Conservation (phyloP, 30 jellyfish, hydroid and myxozoan genomes). For the Haliclystus octoradiatus region DNA sequence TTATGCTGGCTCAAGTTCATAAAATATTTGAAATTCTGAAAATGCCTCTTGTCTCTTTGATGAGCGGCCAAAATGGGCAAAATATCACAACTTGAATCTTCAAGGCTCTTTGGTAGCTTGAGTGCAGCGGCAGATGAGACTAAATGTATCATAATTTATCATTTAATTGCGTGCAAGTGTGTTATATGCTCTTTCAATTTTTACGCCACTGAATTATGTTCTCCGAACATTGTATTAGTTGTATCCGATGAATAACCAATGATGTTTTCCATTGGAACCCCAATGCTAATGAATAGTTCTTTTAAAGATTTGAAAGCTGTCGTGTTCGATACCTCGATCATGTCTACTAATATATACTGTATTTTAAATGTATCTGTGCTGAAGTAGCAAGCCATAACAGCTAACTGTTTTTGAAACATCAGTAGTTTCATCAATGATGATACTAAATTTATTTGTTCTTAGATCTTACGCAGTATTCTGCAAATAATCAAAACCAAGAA, state of each 20-base stretch:
- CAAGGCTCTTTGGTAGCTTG: conserved; percentile 13
- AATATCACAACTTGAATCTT: conserved; percentile 16
- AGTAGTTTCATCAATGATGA: conserved; percentile 17
- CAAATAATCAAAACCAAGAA: conserved; percentile 9
- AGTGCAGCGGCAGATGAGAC: conserved; percentile 20
- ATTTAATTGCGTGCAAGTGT: conserved; percentile 8
- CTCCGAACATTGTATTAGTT: conserved; percentile 21
- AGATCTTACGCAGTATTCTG: conserved; percentile 12
- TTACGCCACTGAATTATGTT: conserved; percentile 7
- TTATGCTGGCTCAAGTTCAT: conserved; percentile 21
- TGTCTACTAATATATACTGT: conserved; percentile 3
- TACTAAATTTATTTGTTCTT: conserved; percentile 5
- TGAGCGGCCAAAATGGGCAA: no score
- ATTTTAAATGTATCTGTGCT: conserved; percentile 13
- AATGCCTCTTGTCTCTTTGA: neutral
- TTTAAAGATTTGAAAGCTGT: conserved; percentile 9
- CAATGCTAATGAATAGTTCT: neutral
- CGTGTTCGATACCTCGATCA: conserved; percentile 1
- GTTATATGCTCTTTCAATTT: conserved; percentile 12
- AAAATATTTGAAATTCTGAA: neutral
- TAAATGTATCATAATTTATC: conserved; percentile 20
- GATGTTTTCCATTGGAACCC: conserved; percentile 16
- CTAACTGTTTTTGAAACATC: conserved; percentile 15
- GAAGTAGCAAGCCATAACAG: neutral
- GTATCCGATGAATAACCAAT: conserved; percentile 43